Conservation (phyloP, 2,797 vertebrate genomes). For the Sebastes steindachneri region DNA sequence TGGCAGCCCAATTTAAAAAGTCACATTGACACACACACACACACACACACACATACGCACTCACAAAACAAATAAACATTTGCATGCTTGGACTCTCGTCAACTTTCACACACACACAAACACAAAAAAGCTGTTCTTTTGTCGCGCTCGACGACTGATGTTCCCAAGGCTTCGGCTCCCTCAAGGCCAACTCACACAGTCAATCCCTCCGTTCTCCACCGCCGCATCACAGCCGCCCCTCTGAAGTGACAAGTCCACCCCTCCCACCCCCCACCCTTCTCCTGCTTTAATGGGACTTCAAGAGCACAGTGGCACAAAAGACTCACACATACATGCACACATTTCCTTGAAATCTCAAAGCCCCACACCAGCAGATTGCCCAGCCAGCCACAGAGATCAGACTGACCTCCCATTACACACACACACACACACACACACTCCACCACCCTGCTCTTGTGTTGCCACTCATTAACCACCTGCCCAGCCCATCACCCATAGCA, state of each 20-base stretch:
- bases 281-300: constrained; percentile 64
- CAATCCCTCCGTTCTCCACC: constrained; percentile 17
- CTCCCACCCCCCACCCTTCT: constrained; percentile 8
- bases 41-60: constrained; percentile 2
- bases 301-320: constrained; percentile 51
- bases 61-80: constrained; percentile 39
- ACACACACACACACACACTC: background rate
- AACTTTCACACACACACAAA: constrained; percentile 40
- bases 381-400: constrained; percentile 26
- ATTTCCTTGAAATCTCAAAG: constrained; percentile 47
- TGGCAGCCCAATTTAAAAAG: constrained; percentile 64
- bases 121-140: constrained; percentile 42
- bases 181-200: constrained; percentile 62
- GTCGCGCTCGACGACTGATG: constrained; percentile 28
- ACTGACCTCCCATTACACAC: constrained; percentile 34
- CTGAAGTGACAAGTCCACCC: constrained; percentile 59
- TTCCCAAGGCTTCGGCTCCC: constrained; percentile 54
- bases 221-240: constrained; percentile 39
- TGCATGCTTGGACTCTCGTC: constrained; percentile 25
- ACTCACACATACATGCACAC: constrained; percentile 19
- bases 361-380: constrained; percentile 36
- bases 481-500: constrained; percentile 48
- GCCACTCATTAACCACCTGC: constrained; percentile 50
- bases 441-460: background rate
- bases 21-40: constrained; percentile 37